Evolutionary conservation across 2,888 invertebrate genomes (phyloP).

Genomic region (Slavum lentiscoides): DNA sequence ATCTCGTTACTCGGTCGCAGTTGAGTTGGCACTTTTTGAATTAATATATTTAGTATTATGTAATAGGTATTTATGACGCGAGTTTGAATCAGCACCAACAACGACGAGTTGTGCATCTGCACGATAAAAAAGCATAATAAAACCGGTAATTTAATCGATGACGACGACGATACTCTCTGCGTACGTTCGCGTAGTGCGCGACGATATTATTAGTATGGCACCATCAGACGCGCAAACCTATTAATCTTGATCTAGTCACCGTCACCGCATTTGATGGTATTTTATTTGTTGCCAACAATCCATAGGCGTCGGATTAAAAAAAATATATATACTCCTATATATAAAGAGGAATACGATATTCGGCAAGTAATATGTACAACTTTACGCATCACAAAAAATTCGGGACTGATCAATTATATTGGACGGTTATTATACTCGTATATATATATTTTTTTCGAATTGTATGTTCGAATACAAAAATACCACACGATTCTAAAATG

Average conservation of each 20-base stretch:
- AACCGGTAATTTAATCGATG: no score
- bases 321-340: not conserved
- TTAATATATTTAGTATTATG: conserved; percentile 7
- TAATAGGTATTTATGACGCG: conserved; percentile 7
- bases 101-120: no score
- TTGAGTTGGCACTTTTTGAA: not conserved
- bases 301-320: not conserved
- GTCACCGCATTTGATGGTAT: not conserved
- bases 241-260: conserved; percentile 28
- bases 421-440: not conserved
- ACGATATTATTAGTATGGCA: conserved; percentile 1
- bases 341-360: no score
- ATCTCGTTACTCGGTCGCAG: not conserved
- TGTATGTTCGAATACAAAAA: not conserved
- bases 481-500: not conserved
- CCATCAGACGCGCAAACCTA: conserved; percentile 6
- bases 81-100: not conserved
- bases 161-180: not conserved
- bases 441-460: not conserved
- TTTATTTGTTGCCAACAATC: conserved; percentile 2
- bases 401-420: not conserved
- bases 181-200: not conserved
- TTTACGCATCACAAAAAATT: not conserved
- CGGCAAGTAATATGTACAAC: not conserved
- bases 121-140: no score